phyloP scores from a whole-genome alignment of 2,113 vertebrate species.

The Pavo muticus region DNA sequence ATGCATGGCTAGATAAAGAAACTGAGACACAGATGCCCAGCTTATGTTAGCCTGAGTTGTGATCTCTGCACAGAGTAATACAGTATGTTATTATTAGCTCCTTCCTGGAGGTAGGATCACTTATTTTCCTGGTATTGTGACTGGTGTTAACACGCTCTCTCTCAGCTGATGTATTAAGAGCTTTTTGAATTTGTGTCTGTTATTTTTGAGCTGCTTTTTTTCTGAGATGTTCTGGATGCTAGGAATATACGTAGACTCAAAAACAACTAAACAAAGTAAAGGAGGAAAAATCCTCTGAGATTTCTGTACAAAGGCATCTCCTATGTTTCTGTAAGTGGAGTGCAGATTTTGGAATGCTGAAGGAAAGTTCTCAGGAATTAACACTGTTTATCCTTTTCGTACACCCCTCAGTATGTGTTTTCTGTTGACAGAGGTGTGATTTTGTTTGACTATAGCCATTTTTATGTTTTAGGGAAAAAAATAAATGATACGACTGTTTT shows the following conservation, averaged over 20 bases:
- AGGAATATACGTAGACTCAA: too few relatives aligned
- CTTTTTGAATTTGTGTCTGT: background rate
- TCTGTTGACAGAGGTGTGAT: background rate
- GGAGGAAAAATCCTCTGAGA: background rate
- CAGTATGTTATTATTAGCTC: background rate
- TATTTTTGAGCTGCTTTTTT: background rate
- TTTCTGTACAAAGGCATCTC: background rate
- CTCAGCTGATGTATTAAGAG: background rate
- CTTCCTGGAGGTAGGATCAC: background rate
- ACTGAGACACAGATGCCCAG: background rate
- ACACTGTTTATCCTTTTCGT: background rate
- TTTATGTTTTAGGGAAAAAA: background rate
- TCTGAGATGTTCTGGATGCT: background rate
- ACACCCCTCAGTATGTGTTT: accelerated
- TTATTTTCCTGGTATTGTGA: background rate
- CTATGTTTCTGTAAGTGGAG: background rate
- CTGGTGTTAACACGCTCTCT: background rate
- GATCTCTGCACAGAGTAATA: background rate
- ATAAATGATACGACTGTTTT: background rate
- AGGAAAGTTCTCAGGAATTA: background rate
- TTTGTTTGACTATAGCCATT: background rate
- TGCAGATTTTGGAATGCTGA: background rate
- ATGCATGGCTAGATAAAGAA: background rate
- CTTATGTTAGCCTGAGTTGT: background rate
- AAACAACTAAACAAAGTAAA: background rate